phyloP scores from a whole-genome alignment of 2,888 invertebrate genomes.

The Agonopterix alstromeriana region DNA sequence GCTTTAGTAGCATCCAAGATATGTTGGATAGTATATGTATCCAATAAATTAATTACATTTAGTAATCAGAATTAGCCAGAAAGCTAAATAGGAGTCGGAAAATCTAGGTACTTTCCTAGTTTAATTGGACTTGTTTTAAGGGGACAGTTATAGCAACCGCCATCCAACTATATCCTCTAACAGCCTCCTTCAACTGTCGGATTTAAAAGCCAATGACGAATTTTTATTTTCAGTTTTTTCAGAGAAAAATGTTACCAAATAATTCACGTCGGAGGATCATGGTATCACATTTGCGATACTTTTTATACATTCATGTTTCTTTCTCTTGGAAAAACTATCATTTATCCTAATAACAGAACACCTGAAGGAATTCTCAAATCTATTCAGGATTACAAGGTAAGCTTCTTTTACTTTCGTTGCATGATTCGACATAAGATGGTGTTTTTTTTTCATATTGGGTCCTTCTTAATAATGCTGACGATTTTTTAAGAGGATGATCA shows the following conservation, averaged over 20 bases:
- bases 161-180: not conserved
- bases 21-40: no score
- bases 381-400: slow-evolving; percentile 34
- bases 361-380: slow-evolving; percentile 26
- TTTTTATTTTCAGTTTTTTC: slow-evolving; percentile 28
- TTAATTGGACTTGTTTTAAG: not conserved
- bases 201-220: not conserved
- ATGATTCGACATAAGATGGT: no score
- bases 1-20: no score
- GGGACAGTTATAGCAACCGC: not conserved
- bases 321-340: slow-evolving; percentile 39
- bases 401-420: slow-evolving; percentile 1
- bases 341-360: slow-evolving; percentile 29
- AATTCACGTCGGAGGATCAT: slow-evolving; percentile 42
- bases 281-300: slow-evolving; percentile 55
- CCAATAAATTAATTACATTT: no score
- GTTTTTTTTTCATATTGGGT: no score
- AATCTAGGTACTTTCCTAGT: not conserved
- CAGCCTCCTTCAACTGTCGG: not conserved
- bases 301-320: slow-evolving; percentile 53
- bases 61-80: no score
- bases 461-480: no score
- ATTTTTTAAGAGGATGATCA: no score
- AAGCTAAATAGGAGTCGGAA: no score
- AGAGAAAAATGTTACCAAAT: slow-evolving; percentile 33